Evolutionary conservation across 2,113 vertebrate species (phyloP), one percentile per base, ranked within the genome.

Genomic region (Apodemus speciosus): DNA sequence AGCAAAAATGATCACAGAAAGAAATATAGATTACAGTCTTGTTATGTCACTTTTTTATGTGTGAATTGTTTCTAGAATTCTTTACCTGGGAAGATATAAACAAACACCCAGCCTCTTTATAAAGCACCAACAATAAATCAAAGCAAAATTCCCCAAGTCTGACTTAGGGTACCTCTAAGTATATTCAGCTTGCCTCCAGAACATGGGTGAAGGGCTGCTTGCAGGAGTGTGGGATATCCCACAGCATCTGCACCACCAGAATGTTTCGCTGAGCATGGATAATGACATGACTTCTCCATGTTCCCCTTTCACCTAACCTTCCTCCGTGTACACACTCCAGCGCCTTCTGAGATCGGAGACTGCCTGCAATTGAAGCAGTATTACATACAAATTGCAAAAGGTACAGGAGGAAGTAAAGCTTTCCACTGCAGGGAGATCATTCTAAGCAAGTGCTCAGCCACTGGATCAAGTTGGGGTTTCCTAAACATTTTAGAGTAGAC

Each of bases 31-130:
- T 38, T 25, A 58, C 3, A 38, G 35, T 40, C 77, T 81, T 81
- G 77, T 58, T 56, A 79, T 84, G 21, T 94, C 23, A 81, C 73
- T 86, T 93, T 60, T 92, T 89, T 38, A 14, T 76, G 38, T 43
- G 25, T 32, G 40, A 9, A 32, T 43, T 46, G 80, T 60, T 64
- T 77, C 6, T 38, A 64, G 38, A 83, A 30, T 43, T 62, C 25
- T 32, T 83, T 62, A 38, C 14, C 80, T 83, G 58, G n/a, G 58
- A 62, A 43, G 56, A 62, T 43, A 3, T 30, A 43, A 62, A 64
- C 15, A 83, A 43, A 32, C 5, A 58, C 10, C 25, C 40, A 75
- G 23, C 72, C 77, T 80, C 53, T n/a, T 81, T 81, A 60, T 6
- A 60, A 38, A 14, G 23, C 53, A 27, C 2, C n/a, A 40, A 30